Evolutionary conservation across 2,113 vertebrate genomes (phyloP).

Genomic region (Ictalurus punctatus): DNA sequence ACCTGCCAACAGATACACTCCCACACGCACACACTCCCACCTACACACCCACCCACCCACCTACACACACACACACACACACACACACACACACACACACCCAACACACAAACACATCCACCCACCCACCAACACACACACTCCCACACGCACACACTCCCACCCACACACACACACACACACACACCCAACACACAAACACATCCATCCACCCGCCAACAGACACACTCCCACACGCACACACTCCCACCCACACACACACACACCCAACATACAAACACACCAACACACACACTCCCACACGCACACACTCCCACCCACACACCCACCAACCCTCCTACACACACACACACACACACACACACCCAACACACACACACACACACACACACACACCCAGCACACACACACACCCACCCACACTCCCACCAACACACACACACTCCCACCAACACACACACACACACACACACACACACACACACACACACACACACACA

Average conservation of each 20-base stretch:
- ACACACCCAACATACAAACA: too few relatives aligned
- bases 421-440: not conserved
- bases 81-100: not conserved
- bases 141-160: too few relatives aligned
- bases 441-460: too few relatives aligned
- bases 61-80: not conserved
- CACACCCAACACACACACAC: slow-evolving; percentile 6
- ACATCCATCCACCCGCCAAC: too few relatives aligned
- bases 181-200: not conserved
- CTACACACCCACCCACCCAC: slow-evolving; percentile 6
- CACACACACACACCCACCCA: slow-evolving; percentile 17
- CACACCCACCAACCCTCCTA: slow-evolving; percentile 31
- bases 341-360: not conserved
- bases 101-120: too few relatives aligned
- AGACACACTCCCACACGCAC: too few relatives aligned
- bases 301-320: not conserved
- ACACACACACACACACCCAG: not conserved
- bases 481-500: not conserved
- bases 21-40: not conserved
- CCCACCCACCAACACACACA: too few relatives aligned
- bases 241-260: too few relatives aligned
- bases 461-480: not conserved
- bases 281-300: not conserved
- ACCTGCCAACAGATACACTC: too few relatives aligned
- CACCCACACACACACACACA: slow-evolving; percentile 17